These are phyloP conservation scores for Brachionus sp. DNA, from an alignment of 1,140 invertebrate genomes.

Conservation along the genomic window DNA sequence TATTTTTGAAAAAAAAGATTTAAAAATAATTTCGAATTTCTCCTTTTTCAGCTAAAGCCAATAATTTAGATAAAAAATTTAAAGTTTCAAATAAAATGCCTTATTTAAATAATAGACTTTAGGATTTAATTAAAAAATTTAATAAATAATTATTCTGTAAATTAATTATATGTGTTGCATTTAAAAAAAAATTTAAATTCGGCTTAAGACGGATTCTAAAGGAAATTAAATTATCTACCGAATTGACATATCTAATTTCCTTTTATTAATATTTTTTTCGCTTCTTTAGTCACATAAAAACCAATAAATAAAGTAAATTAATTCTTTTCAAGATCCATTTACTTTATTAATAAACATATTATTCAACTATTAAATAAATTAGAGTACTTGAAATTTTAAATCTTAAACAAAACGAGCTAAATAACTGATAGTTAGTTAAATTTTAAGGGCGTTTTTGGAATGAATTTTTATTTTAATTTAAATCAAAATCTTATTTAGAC, in stretches of 20 bases:
- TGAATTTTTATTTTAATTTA: neutral
- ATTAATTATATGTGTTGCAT: neutral
- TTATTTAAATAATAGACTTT: neutral
- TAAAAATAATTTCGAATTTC: neutral
- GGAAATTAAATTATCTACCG: constrained; percentile 2
- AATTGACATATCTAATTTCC: neutral
- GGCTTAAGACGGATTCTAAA: neutral
- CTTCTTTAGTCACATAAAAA: neutral
- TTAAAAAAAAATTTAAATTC: neutral
- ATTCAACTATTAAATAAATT: neutral
- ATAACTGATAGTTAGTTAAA: too few species aligned
- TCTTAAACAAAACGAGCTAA: neutral
- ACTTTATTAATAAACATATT: neutral
- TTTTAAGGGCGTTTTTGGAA: too few species aligned
- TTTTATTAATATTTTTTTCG: neutral
- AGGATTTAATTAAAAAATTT: neutral
- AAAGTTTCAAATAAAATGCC: neutral
- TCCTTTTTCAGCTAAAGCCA: neutral
- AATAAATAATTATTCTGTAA: neutral
- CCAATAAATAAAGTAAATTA: neutral
- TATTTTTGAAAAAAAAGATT: neutral
- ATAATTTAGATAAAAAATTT: neutral
- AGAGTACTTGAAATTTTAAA: neutral
- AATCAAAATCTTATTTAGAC: neutral
- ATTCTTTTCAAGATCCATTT: neutral